Evolutionary conservation across 2,888 invertebrate genomes (phyloP).

Genomic region (Dryocosmus kuriphilus): DNA sequence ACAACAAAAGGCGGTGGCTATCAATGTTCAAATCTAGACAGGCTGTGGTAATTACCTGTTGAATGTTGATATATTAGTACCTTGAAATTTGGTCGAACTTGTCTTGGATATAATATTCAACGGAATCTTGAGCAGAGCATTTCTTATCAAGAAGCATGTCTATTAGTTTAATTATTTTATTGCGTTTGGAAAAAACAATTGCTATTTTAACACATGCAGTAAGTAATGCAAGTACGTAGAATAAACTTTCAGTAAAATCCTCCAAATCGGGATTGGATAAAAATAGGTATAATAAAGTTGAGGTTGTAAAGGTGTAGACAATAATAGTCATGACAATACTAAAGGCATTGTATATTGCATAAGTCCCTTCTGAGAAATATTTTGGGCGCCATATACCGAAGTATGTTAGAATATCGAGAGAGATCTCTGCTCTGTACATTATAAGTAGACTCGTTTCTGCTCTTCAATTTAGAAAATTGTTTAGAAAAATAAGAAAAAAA

Average conservation of each 20-base stretch:
- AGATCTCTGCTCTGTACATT: constrained; percentile 39
- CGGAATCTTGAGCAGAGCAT: constrained; percentile 2
- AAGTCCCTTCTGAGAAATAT: neutral
- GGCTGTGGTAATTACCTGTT: neutral
- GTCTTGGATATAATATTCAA: constrained; percentile 12
- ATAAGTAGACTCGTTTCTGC: neutral
- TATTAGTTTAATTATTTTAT: constrained; percentile 25
- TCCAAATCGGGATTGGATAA: constrained; percentile 20
- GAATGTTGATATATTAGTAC: constrained; percentile 8
- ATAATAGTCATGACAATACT: constrained; percentile 13
- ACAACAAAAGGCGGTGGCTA: neutral
- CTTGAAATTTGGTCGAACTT: constrained; percentile 30
- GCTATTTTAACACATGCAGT: constrained; percentile 36
- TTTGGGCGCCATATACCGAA: constrained; percentile 18
- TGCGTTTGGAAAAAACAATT: constrained; percentile 19
- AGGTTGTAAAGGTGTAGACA: constrained; percentile 5
- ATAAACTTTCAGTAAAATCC: constrained; percentile 31
- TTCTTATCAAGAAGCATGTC: constrained; percentile 12
- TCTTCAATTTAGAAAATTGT: neutral
- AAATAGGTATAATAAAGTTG: constrained; percentile 25
- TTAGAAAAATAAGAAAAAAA: neutral
- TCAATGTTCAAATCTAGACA: neutral
- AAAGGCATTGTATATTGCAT: constrained; percentile 15
- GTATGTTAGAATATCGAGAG: constrained; percentile 11
- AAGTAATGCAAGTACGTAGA: constrained; percentile 16